Evolutionary conservation across 2,888 invertebrate genomes (phyloP).

Genomic region (Sminthurinus aureus): DNA sequence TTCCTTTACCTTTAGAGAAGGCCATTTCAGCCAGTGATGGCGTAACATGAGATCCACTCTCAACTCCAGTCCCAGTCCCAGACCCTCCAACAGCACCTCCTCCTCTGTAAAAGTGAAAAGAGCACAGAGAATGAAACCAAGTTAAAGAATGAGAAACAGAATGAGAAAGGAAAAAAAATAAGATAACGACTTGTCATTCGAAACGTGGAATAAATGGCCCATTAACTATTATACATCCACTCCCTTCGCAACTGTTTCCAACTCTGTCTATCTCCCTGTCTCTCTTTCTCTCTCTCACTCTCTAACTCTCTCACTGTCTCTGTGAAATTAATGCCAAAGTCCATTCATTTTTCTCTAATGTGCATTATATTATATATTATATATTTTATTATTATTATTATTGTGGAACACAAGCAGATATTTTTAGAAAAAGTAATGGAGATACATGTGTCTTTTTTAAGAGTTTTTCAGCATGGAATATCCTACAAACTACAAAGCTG

Average conservation of each 20-base stretch:
- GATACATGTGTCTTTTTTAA: background rate
- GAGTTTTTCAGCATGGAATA: background rate
- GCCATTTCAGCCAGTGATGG: slow-evolving; percentile 57
- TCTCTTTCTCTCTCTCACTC: background rate
- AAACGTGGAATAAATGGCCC: slow-evolving; percentile 42
- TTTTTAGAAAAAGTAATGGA: background rate
- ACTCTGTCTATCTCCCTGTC: background rate
- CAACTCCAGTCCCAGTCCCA: slow-evolving; percentile 12
- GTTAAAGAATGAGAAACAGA: background rate
- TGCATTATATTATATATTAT: background rate
- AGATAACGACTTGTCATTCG: slow-evolving; percentile 45
- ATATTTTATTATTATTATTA: background rate
- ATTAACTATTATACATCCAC: slow-evolving; percentile 40
- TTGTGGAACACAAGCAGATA: background rate
- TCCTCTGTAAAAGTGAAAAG: slow-evolving; percentile 32
- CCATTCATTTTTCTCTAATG: slow-evolving; percentile 2
- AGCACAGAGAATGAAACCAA: background rate
- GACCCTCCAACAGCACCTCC: no score
- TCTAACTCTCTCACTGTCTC: background rate
- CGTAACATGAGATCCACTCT: slow-evolving; percentile 56
- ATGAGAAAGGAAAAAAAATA: slow-evolving; percentile 21
- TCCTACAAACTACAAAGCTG: background rate
- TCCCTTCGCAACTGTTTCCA: slow-evolving; percentile 3
- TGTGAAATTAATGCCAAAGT: slow-evolving; percentile 2
- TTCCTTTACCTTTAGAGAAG: slow-evolving; percentile 44